phyloP scores from a whole-genome alignment of 1,140 invertebrate genomes.

The Xylocopa sonorina region DNA sequence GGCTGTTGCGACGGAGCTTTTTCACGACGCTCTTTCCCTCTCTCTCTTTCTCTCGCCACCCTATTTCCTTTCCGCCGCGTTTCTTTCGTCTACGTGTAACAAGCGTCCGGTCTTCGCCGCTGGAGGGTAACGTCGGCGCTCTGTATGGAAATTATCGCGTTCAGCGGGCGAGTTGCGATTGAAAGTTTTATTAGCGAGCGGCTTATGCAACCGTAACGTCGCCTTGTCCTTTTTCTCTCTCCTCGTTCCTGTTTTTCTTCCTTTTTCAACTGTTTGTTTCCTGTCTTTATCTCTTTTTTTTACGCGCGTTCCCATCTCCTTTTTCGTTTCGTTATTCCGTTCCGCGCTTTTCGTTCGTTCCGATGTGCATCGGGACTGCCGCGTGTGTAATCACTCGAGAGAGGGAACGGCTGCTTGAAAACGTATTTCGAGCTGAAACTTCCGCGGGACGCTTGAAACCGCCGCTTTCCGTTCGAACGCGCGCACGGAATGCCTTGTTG shows the following conservation, averaged over 20 bases:
- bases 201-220: slow-evolving; percentile 4
- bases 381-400: slow-evolving; percentile 28
- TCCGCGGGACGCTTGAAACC: neutral
- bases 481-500: neutral
- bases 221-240: neutral
- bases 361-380: neutral
- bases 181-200: slow-evolving; percentile 59
- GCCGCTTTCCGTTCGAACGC: neutral
- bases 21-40: neutral
- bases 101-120: slow-evolving; percentile 7
- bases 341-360: neutral
- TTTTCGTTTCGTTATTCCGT: neutral
- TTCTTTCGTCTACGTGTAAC: slow-evolving; percentile 35
- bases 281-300: neutral
- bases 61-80: neutral
- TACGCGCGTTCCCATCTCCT: neutral
- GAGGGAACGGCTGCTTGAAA: slow-evolving; percentile 1
- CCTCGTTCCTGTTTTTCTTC: neutral
- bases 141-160: slow-evolving; percentile 53
- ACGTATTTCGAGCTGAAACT: slow-evolving; percentile 13
- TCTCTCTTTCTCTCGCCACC: neutral
- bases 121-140: slow-evolving; percentile 13
- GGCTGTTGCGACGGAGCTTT: slow-evolving; percentile 42
- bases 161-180: slow-evolving; percentile 42
- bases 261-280: neutral